Conservation (phyloP, 2,888 invertebrate species). For the Theristus sp. region DNA sequence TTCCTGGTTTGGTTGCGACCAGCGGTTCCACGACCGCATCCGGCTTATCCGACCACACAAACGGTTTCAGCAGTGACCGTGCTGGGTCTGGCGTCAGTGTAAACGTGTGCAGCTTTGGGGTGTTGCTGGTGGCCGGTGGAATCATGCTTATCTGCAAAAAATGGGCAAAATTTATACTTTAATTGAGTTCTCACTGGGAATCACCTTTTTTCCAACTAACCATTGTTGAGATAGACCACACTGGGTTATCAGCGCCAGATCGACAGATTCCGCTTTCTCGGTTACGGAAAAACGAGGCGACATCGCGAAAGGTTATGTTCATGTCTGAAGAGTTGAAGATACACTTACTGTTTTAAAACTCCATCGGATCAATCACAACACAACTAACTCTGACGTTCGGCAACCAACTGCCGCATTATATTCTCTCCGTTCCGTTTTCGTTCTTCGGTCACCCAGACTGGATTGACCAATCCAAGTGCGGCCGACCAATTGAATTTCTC, state of each 20-base stretch:
- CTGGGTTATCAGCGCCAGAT: constrained; percentile 14
- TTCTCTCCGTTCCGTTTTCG: neutral
- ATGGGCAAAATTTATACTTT: too few species aligned
- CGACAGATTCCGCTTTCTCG: constrained; percentile 46
- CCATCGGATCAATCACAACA: neutral
- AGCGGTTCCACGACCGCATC: too few species aligned
- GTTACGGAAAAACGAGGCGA: constrained; percentile 52
- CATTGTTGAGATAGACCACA: neutral
- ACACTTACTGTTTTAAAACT: neutral
- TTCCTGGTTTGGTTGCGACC: too few species aligned
- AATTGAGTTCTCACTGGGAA: neutral
- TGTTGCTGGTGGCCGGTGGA: constrained; percentile 34
- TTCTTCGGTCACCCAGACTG: neutral
- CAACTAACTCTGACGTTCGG: neutral
- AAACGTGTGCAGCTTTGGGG: constrained; percentile 48
- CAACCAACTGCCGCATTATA: neutral
- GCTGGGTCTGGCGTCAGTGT: constrained; percentile 60
- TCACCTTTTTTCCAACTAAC: neutral
- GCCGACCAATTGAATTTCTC: neutral
- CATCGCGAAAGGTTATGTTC: constrained; percentile 32
- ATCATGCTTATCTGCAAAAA: neutral
- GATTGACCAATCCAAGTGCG: neutral
- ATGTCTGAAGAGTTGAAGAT: too few species aligned
- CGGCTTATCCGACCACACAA: too few species aligned
- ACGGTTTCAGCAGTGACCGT: constrained; percentile 59